Evolutionary conservation across 2,113 vertebrate species (phyloP), one percentile per base, ranked within the genome.

Genomic region (Poecilia latipinna): DNA sequence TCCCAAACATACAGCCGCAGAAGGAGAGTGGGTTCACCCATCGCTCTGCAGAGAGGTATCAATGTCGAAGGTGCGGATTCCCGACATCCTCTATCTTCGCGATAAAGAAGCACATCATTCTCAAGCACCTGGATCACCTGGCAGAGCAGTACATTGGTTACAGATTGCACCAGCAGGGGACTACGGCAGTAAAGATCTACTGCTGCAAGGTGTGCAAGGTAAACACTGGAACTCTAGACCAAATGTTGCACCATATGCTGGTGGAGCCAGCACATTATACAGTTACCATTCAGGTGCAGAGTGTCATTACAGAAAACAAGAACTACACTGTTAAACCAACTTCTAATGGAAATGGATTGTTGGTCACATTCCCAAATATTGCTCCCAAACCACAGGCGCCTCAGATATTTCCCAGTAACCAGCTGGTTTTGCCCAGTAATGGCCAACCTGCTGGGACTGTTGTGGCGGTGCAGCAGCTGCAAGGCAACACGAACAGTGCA

Each of bases 171-270:
- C 26, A 77, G 77, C 77, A 86, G 28, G 61, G 57, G 61, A 70
- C 4, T 32, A 61, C 82, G 0, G 37, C 78, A 1, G 0, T 80
- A 31, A 79, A 92, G 86, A 92, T 93, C 65, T 96, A 96, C 79
- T 98, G 95, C 85, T 99, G 98, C 91, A 99, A 97, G 83, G 95
- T 96, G 57, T 99, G 98, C 62, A 94, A 90, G 2, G 86, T 94
- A 65, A 90, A 88, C 69, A 95, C 96, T 11, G 95, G 95, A 78
- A 97, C 85, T 65, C 93, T 95, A 0, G 97, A 99, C 68, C 96
- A 97, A 62, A 91, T 99, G 80, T 93, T 99, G 82, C 98, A 96
- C 76, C 98, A 99, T 72, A 90, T 99, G 80, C 80, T 99, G 84
- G 95, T 96, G 0, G 95, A 96, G 0, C 96, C 98, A 26, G 89